phyloP scores from a whole-genome alignment of 2,888 invertebrate genomes.

The Tolmerus cingulatus region DNA sequence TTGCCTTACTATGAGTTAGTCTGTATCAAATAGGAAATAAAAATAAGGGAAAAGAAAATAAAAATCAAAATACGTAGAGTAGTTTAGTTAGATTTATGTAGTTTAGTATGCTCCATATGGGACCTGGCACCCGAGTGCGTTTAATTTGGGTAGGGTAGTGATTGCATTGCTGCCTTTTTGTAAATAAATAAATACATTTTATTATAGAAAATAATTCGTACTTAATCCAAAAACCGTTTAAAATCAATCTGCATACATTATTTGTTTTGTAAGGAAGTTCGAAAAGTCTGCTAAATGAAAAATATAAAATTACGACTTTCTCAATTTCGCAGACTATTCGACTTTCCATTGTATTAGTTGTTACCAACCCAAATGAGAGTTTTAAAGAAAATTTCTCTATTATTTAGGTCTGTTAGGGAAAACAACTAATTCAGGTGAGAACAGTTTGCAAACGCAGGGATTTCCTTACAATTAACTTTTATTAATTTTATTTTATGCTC shows the following conservation, averaged over 20 bases:
- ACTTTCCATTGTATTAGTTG: background rate
- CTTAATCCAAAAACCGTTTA: too few species aligned
- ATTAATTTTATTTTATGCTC: constrained; percentile 40
- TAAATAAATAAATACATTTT: too few species aligned
- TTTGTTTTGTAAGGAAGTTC: background rate
- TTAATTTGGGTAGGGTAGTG: too few species aligned
- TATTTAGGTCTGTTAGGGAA: constrained; percentile 62
- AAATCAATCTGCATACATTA: background rate
- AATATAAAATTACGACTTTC: background rate
- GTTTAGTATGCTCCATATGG: too few species aligned
- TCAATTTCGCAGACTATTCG: background rate
- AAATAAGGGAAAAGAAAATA: too few species aligned
- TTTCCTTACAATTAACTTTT: constrained; percentile 19
- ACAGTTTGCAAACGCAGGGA: background rate
- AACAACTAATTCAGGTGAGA: constrained; percentile 61
- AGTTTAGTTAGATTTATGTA: too few species aligned
- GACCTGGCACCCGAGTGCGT: too few species aligned
- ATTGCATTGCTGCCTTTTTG: too few species aligned
- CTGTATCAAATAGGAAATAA: too few species aligned
- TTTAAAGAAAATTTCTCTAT: constrained; percentile 42
- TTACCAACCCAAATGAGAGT: background rate
- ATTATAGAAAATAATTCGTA: background rate
- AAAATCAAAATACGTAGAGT: too few species aligned
- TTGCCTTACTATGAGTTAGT: too few species aligned
- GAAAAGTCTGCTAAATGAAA: background rate